Conservation (phyloP, 1,140 invertebrate species). For the Protaetia brevitarsis region DNA sequence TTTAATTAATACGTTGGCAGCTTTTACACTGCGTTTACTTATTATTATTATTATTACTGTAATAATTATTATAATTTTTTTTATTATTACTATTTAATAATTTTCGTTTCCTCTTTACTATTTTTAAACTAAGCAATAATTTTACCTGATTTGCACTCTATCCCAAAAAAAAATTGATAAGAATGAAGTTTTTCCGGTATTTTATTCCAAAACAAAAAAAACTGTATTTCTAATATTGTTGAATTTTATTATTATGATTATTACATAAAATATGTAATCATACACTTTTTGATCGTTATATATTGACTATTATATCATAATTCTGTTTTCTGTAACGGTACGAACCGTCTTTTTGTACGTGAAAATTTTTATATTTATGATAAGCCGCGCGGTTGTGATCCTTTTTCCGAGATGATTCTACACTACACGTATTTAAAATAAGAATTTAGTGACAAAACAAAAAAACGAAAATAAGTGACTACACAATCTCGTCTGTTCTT, state of each 20-base stretch:
- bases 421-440: too few species aligned
- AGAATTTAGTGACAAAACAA: background rate
- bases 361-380: too few species aligned
- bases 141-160: background rate
- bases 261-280: too few species aligned
- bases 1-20: slow-evolving; percentile 28
- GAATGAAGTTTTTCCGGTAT: too few species aligned
- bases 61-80: background rate
- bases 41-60: slow-evolving; percentile 10
- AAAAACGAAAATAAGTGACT: too few species aligned
- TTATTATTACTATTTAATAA: background rate
- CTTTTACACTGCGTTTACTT: slow-evolving; percentile 24
- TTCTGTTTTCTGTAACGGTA: background rate
- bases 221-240: too few species aligned
- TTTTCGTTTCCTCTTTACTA: background rate
- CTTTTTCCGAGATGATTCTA: background rate
- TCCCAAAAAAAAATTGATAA: background rate
- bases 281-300: too few species aligned
- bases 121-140: slow-evolving; percentile 13
- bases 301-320: background rate
- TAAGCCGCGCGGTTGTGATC: slow-evolving; percentile 8
- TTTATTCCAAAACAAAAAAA: too few species aligned
- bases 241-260: too few species aligned
- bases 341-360: too few species aligned
- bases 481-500: background rate